These are phyloP conservation scores for Sebastes minor DNA, from an alignment of 2,797 vertebrate species.

Conservation along the genomic window DNA sequence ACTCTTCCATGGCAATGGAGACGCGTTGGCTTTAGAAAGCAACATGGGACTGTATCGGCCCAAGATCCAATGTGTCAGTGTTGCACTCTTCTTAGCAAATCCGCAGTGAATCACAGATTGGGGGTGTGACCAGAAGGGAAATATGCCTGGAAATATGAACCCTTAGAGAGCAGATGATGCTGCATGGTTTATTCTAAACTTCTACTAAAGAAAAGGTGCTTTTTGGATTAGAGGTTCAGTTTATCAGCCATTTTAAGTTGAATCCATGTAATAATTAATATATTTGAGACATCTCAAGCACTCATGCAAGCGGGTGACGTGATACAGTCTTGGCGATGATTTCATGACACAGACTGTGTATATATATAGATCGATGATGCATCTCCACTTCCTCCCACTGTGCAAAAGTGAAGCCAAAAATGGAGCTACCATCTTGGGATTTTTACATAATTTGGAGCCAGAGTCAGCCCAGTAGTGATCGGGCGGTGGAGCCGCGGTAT, in stretches of 20 bases:
- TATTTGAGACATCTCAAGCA: neutral
- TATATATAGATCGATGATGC: too few relatives aligned
- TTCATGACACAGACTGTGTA: too few relatives aligned
- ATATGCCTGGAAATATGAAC: conserved; percentile 2
- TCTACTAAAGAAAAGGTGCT: neutral
- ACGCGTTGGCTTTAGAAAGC: neutral
- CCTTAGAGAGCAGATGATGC: neutral
- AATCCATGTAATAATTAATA: neutral
- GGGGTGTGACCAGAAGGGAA: neutral
- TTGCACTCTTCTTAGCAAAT: neutral
- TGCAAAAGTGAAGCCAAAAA: too few relatives aligned
- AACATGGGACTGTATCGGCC: neutral
- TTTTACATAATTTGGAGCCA: too few relatives aligned
- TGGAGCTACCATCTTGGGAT: too few relatives aligned
- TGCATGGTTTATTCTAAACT: neutral
- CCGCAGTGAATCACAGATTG: neutral
- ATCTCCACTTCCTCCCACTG: too few relatives aligned
- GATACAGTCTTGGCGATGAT: too few relatives aligned
- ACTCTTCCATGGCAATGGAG: neutral
- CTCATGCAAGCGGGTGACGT: neutral
- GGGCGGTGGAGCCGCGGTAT: too few relatives aligned
- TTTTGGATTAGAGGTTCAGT: neutral
- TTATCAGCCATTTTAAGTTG: neutral
- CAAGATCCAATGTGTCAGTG: neutral
- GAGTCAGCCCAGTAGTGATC: too few relatives aligned